A percentile compares a stretch with the other conserved stretches of the same genome.
phyloP scores from a whole-genome alignment of 2,113 vertebrate species.

The Bos indicus region DNA sequence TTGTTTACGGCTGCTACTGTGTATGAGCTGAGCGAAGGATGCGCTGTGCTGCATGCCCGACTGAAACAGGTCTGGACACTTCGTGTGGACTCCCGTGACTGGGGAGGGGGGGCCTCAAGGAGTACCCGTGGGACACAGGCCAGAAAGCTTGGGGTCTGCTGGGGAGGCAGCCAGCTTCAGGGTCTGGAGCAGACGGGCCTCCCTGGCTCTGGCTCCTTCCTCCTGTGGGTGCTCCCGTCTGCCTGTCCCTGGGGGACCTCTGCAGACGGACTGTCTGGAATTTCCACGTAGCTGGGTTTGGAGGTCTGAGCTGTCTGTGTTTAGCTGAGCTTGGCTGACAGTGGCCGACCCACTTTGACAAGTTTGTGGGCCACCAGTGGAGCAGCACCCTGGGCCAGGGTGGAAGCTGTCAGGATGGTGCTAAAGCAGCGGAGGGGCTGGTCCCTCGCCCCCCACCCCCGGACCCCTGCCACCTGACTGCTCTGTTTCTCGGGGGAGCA shows the following conservation, averaged over 20 bases:
- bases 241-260: background rate
- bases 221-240: background rate
- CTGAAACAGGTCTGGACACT: background rate
- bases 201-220: background rate
- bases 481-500: background rate
- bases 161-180: background rate
- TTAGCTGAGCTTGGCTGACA: background rate
- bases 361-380: background rate
- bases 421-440: background rate
- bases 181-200: fast-evolving
- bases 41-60: background rate
- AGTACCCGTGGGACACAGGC: background rate
- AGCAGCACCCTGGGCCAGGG: background rate
- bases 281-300: background rate
- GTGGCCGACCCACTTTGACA: background rate
- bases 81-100: background rate
- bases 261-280: background rate
- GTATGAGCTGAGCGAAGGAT: background rate
- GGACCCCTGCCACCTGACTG: fast-evolving
- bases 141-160: background rate
- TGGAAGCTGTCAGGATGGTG: background rate
- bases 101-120: background rate
- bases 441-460: fast-evolving
- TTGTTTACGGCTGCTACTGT: background rate
- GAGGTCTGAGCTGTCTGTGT: background rate